phyloP scores from a whole-genome alignment of 1,140 invertebrate genomes.

The Gyrodactylus salaris region DNA sequence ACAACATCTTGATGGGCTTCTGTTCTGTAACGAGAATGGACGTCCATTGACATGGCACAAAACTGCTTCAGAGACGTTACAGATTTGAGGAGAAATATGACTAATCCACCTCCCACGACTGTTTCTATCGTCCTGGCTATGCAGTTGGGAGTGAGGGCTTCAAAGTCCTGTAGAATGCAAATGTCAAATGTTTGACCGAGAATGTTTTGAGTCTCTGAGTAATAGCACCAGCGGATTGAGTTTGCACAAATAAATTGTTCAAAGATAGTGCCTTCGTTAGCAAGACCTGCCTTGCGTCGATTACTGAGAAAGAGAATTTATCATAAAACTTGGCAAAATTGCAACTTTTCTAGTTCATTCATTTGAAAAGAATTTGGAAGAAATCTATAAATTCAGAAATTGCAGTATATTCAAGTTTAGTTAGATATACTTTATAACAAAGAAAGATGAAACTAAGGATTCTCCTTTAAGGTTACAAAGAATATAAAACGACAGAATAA shows the following conservation, averaged over 20 bases:
- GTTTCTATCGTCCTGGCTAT: constrained; percentile 87
- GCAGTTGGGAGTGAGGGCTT: constrained; percentile 88
- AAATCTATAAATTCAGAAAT: too few species aligned
- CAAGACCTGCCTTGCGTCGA: neutral
- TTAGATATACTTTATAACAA: too few species aligned
- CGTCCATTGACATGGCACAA: constrained; percentile 89
- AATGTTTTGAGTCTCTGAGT: constrained; percentile 79
- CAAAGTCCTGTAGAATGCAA: constrained; percentile 88
- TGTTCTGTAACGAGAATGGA: constrained; percentile 67
- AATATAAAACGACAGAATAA: too few species aligned
- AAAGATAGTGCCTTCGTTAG: neutral
- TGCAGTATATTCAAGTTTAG: too few species aligned
- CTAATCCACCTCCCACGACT: constrained; percentile 74
- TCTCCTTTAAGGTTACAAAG: too few species aligned
- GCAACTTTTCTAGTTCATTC: too few species aligned
- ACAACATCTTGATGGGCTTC: constrained; percentile 66
- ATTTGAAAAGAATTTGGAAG: too few species aligned
- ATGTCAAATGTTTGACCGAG: constrained; percentile 87
- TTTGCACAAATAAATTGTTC: neutral
- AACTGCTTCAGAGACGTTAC: constrained; percentile 62
- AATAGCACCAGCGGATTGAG: constrained; percentile 68
- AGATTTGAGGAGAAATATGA: constrained; percentile 45
- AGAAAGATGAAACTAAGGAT: too few species aligned
- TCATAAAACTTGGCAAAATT: too few species aligned
- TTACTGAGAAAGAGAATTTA: too few species aligned